Evolutionary conservation across 2,797 vertebrate genomes (phyloP), one percentile per base, ranked within the genome.

Genomic region (Spizella passerina): DNA sequence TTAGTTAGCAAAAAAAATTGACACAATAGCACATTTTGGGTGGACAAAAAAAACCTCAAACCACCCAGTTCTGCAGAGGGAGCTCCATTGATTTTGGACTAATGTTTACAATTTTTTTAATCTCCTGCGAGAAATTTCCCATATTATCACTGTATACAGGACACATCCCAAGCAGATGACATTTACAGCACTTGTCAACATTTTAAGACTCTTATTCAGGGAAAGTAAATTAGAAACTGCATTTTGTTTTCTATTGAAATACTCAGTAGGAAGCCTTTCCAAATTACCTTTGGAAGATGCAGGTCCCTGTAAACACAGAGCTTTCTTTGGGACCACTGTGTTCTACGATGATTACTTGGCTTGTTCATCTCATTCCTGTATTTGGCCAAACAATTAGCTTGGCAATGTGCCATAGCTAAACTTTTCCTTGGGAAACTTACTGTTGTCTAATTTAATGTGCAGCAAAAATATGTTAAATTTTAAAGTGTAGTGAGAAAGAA

Each of bases 271-370:
- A 89, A 94, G 57, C 39, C 34, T 77, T 93, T 87, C 78, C 89
- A 96, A 94, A 95, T 93, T 71, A 88, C 71, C 59, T 82, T 71
- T 52, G 87, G 75, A 95, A 92, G 71, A 91, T 80, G 76, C 59
- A 84, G 43, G 43, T 84, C 89, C 56, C 66, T 91, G 79, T 86
- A 96, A 95, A 94, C 82, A 93, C 46, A 85, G 68, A 86, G 46
- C 44, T 56, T 61, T 80, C 89, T 65, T 77, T 77, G 87, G 91
- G 87, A 92, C 64, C 56, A 27, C 29, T 81, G 55, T 96, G 93
- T 88, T 94, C 52, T 23, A 81, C 19, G 61, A 66, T 77, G 78
- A 95, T 93, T 91, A 75, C 29, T 90, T 76, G 66, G 79, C 50
- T 94, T 94, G 77, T 80, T 82, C 78, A 72, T 93, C 69, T 81